phyloP scores from a whole-genome alignment of 2,113 vertebrate species.

The Chlamydotis undulata region DNA sequence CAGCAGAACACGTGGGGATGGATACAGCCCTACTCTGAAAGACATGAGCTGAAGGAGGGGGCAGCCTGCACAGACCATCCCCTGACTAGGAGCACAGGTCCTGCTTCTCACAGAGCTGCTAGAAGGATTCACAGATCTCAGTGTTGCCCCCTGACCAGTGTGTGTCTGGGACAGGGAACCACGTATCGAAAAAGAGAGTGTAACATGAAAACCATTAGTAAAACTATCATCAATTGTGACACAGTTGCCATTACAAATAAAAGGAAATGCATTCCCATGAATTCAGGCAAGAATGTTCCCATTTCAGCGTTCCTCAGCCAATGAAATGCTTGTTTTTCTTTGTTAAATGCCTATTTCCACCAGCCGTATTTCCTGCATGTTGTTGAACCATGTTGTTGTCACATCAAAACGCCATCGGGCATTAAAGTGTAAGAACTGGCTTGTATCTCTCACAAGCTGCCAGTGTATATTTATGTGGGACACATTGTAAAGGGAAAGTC shows the following conservation, averaged over 20 bases:
- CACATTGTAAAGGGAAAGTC: background rate
- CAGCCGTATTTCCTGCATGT: background rate
- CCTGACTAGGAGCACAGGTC: background rate
- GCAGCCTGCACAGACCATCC: background rate
- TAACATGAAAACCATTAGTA: background rate
- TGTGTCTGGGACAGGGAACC: background rate
- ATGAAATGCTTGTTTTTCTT: background rate
- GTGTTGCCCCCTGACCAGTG: background rate
- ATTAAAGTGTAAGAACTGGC: background rate
- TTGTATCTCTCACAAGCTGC: background rate
- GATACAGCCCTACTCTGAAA: background rate
- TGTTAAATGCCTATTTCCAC: background rate
- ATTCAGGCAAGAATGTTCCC: background rate
- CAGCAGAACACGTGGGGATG: background rate
- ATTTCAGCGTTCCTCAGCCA: background rate
- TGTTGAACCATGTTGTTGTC: background rate
- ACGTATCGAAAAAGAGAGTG: background rate
- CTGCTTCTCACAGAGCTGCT: background rate
- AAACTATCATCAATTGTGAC: background rate
- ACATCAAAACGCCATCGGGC: background rate
- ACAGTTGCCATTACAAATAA: background rate
- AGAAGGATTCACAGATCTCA: background rate
- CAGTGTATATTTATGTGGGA: background rate
- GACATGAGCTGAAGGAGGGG: background rate
- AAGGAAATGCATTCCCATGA: background rate